Percentiles rank a stretch among this genome's conserved stretches.
Evolutionary conservation across 2,888 invertebrate genomes (phyloP).

Genomic region (Saturnia japonica): DNA sequence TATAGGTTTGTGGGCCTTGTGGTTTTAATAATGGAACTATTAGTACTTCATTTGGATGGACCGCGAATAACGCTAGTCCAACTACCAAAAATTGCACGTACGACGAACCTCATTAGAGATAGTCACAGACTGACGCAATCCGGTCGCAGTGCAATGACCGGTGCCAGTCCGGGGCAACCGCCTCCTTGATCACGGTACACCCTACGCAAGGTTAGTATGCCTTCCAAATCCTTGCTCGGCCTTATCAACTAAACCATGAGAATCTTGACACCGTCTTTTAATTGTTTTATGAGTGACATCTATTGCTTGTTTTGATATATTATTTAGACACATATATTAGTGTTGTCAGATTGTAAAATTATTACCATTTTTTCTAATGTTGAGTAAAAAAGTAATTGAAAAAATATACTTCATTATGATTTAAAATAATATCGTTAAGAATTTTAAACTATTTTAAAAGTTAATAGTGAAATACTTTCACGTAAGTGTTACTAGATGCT

Average conservation of each 20-base stretch:
- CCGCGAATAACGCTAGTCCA: constrained; percentile 83
- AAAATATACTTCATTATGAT: not conserved
- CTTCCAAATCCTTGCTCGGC: accelerated
- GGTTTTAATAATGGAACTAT: too few relatives aligned
- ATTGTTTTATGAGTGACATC: constrained; percentile 59
- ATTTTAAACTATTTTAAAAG: not conserved
- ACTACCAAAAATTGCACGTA: constrained; percentile 84
- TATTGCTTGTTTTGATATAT: constrained; percentile 37
- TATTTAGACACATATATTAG: not conserved
- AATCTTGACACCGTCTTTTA: constrained; percentile 61
- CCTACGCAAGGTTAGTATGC: constrained; percentile 88
- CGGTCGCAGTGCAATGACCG: constrained; percentile 85
- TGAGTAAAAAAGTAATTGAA: not conserved
- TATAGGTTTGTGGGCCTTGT: too few relatives aligned
- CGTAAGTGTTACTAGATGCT: not conserved
- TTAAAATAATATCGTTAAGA: not conserved
- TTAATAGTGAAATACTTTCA: not conserved
- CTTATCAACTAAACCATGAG: constrained; percentile 45
- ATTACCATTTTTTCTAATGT: not conserved
- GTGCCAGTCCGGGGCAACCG: constrained; percentile 84
- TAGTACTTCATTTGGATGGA: constrained; percentile 55
- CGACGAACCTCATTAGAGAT: constrained; percentile 81
- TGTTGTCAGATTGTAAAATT: constrained; percentile 20
- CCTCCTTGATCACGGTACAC: constrained; percentile 87
- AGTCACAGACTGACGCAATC: constrained; percentile 83